Percentiles rank a stretch among this genome's conserved stretches.
Evolutionary conservation across 2,113 vertebrate species (phyloP).

Genomic region (Strigops habroptila): DNA sequence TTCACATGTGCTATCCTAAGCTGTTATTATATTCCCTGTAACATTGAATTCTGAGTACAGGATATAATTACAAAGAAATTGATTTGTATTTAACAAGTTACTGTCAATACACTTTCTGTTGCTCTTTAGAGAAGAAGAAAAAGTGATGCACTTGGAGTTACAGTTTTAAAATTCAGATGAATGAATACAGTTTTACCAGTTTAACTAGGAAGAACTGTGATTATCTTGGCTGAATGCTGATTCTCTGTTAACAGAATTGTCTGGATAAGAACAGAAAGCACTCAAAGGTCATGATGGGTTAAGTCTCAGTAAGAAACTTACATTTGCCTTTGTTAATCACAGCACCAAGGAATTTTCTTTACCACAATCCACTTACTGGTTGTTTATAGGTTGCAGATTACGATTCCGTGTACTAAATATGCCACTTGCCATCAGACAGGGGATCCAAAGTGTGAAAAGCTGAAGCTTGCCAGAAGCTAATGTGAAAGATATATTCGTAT

Average conservation of each 20-base stretch:
- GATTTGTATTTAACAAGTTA: neutral
- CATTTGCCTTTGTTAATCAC: neutral
- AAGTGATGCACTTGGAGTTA: neutral
- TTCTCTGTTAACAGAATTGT: neutral
- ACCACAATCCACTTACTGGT: neutral
- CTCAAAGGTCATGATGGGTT: neutral
- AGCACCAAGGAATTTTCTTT: neutral
- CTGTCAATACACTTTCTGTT: neutral
- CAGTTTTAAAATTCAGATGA: neutral
- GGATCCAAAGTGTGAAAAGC: neutral
- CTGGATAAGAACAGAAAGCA: slow-evolving; percentile 11
- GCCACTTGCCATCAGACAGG: neutral
- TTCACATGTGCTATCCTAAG: neutral
- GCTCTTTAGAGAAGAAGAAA: neutral
- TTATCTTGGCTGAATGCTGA: neutral
- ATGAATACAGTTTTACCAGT: neutral
- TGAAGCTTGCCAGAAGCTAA: neutral
- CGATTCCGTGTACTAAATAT: neutral
- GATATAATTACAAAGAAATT: neutral
- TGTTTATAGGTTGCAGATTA: neutral
- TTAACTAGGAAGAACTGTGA: neutral
- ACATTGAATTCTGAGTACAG: neutral
- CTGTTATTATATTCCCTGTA: neutral
- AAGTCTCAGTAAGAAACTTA: slow-evolving; percentile 20
- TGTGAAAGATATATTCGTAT: neutral